A percentile compares a stretch with the other conserved stretches of the same genome.
Evolutionary conservation across 2,888 invertebrate genomes (phyloP).

Genomic region (Brachypalpus laphriformis): DNA sequence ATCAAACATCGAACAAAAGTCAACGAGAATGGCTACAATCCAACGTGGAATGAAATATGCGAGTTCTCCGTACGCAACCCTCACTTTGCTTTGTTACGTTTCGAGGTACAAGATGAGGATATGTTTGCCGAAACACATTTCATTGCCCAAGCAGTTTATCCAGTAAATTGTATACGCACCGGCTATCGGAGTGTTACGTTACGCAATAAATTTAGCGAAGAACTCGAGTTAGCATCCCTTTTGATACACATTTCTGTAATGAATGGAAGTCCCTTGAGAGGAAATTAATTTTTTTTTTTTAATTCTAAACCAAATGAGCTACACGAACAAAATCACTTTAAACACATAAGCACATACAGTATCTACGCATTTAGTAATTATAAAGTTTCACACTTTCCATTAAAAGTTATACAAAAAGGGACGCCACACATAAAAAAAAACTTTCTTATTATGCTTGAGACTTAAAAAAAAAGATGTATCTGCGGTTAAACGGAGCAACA

Average conservation of each 20-base stretch:
- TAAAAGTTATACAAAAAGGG: not conserved
- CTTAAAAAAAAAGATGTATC: constrained; percentile 39
- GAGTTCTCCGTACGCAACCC: constrained; percentile 93
- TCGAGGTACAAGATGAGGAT: constrained; percentile 97
- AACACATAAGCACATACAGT: constrained; percentile 18
- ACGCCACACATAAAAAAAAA: constrained; percentile 19
- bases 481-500: not conserved
- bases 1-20: constrained; percentile 93
- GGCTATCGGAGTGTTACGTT: constrained; percentile 96
- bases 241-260: constrained; percentile 90
- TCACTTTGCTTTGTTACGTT: constrained; percentile 91
- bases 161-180: constrained; percentile 89
- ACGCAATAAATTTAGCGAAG: constrained; percentile 95
- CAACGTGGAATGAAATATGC: constrained; percentile 94
- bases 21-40: constrained; percentile 97
- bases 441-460: constrained; percentile 63
- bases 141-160: constrained; percentile 97
- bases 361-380: constrained; percentile 38
- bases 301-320: constrained; percentile 28
- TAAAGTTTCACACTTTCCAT: constrained; percentile 11
- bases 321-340: constrained; percentile 37
- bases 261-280: constrained; percentile 39
- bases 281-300: constrained; percentile 23
- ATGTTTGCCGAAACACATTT: constrained; percentile 98
- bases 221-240: constrained; percentile 94